phyloP scores from a whole-genome alignment of 1,140 invertebrate species.

The Liolophura sinensis region DNA sequence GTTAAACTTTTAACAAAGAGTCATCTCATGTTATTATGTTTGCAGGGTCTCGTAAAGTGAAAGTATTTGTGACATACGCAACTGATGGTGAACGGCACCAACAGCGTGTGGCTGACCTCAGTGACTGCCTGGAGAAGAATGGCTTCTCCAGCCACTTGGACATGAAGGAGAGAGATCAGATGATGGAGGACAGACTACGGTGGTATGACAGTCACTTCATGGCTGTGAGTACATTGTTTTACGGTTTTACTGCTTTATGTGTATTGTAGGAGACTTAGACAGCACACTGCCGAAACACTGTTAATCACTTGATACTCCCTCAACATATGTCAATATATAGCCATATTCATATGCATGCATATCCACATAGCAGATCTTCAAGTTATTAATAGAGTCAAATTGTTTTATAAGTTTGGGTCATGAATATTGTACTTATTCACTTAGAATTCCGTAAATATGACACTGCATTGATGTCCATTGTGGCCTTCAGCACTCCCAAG shows the following conservation, averaged over 20 bases:
- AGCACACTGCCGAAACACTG: neutral
- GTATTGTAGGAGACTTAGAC: neutral
- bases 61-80: constrained; percentile 50
- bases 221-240: constrained; percentile 30
- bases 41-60: constrained; percentile 42
- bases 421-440: neutral
- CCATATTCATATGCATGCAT: too few relatives aligned
- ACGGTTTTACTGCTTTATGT: too few relatives aligned
- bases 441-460: neutral
- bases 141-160: constrained; percentile 46
- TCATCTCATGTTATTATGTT: too few relatives aligned
- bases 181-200: constrained; percentile 17
- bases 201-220: constrained; percentile 33
- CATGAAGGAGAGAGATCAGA: constrained; percentile 21
- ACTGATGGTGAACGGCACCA: constrained; percentile 38
- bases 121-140: constrained; percentile 44
- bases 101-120: constrained; percentile 40
- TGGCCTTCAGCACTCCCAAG: neutral
- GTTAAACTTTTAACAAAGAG: too few relatives aligned
- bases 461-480: neutral
- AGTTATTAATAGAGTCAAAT: too few relatives aligned
- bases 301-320: neutral
- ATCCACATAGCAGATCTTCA: too few relatives aligned
- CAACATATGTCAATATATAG: too few relatives aligned
- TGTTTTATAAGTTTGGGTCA: neutral